Percentiles rank a stretch among this genome's conserved stretches.
These are phyloP conservation scores for Chloroclystis v-ata DNA, from an alignment of 2,888 invertebrate genomes.

Conservation along the genomic window DNA sequence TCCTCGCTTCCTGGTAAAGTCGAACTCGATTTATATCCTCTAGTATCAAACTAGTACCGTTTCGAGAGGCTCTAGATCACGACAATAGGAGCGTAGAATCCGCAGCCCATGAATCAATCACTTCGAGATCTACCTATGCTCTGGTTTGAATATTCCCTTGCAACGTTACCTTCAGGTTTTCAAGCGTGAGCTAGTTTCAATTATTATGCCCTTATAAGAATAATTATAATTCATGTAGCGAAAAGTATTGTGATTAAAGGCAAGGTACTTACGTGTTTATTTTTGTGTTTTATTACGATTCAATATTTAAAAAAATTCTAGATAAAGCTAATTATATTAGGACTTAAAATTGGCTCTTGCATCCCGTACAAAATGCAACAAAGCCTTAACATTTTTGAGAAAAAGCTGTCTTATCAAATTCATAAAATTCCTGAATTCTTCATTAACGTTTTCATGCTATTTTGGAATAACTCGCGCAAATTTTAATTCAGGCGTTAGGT, in stretches of 20 bases:
- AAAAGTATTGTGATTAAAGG: too few relatives aligned
- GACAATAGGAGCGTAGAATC: constrained; percentile 37
- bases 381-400: constrained; percentile 3
- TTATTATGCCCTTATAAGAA: neutral
- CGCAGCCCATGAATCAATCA: constrained; percentile 45
- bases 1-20: constrained; percentile 22
- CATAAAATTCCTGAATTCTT: constrained; percentile 12
- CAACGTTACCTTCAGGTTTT: constrained; percentile 13
- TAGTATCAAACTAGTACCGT: constrained; percentile 30
- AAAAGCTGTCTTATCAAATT: constrained; percentile 10
- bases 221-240: too few relatives aligned
- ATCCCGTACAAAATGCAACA: neutral
- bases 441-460: constrained; percentile 13
- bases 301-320: too few relatives aligned
- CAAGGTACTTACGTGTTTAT: too few relatives aligned
- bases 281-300: too few relatives aligned
- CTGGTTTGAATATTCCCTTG: constrained; percentile 18
- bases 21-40: constrained; percentile 31
- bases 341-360: neutral
- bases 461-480: constrained; percentile 36
- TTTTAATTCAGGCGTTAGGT: constrained; percentile 49
- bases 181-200: neutral
- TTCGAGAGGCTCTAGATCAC: constrained; percentile 34
- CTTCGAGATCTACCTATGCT: constrained; percentile 29
- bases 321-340: too few relatives aligned